phyloP scores from a whole-genome alignment of 2,113 vertebrate species.

The Sceloporus tristichus region DNA sequence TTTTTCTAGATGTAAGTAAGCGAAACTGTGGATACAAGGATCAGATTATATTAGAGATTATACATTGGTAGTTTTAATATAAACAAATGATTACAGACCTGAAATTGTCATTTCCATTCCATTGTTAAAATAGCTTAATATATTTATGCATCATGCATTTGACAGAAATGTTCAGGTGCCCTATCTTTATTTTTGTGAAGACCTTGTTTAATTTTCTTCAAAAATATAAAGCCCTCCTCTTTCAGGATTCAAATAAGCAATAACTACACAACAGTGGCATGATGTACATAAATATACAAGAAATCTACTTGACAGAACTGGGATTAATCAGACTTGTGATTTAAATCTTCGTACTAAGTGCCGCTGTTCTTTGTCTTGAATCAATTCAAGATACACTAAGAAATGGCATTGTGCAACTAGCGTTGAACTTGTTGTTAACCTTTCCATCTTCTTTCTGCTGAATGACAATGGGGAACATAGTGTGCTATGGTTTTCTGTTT shows the following conservation, averaged over 20 bases:
- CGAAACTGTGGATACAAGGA: no score
- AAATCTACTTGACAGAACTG: slow-evolving; percentile 33
- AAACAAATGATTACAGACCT: background rate
- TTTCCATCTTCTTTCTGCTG: slow-evolving; percentile 48
- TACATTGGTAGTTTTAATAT: background rate
- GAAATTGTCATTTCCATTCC: background rate
- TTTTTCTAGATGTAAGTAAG: no score
- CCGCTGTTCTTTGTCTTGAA: background rate
- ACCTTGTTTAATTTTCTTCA: background rate
- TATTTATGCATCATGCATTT: background rate
- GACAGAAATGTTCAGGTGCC: background rate
- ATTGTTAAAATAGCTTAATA: slow-evolving; percentile 2
- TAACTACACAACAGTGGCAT: background rate
- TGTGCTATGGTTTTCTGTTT: slow-evolving; percentile 26
- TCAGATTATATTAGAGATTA: no score
- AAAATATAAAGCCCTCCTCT: background rate
- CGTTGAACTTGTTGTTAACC: slow-evolving; percentile 29
- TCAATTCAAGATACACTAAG: slow-evolving; percentile 22
- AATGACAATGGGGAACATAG: slow-evolving; percentile 44
- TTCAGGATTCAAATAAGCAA: background rate
- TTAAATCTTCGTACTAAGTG: slow-evolving; percentile 25
- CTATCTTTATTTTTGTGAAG: background rate
- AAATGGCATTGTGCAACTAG: slow-evolving; percentile 46
- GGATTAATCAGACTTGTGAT: slow-evolving; percentile 20
- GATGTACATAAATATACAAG: background rate